Evolutionary conservation across 2,888 invertebrate genomes (phyloP), one percentile per base, ranked within the genome.

Genomic region (Scelioninae gen. 1): DNA sequence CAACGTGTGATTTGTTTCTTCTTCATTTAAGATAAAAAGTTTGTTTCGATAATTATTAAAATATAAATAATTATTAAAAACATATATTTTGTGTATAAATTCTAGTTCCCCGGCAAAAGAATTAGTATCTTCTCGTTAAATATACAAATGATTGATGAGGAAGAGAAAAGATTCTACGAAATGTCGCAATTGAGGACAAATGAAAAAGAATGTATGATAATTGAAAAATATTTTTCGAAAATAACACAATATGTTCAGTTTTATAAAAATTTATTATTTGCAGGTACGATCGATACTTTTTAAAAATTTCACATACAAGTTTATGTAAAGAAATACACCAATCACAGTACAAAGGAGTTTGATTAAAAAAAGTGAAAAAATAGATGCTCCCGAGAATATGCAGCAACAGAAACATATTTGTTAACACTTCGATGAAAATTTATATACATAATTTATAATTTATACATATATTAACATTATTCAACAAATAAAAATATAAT

Each of bases 301-400:
- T 76, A 16, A 47, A 40, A 82, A 66, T 63, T 79, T 79, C 66
- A 76, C 74, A 49, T 60, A 78, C 63, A 81, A 79, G 78, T 69
- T 71, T 11, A 6, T 65, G 34, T 47, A 66, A 82, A 69, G 65
- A 62, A 71, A 72, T 65, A 83, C 63, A 80, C 75, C 78, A 58
- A 55, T 56, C 72, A 49, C 31, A 77, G 71, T 81, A 80, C 82
- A 58, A 77, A 85, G 83, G 7, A 56, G n/a, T 62, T 45, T n/a
- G 13, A 10, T 66, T 11, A 43, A 53, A 53, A 58, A 68, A 10
- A 60, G n/a, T 60, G 34, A 62, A 58, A 55, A 69, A 56, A 71
- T 63, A 78, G 49, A 69, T 34, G 47, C 65, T 71, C 63, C 63
- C 69, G 56, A 63, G 15, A 65, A 23, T 8, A 65, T 51, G 31